These are phyloP conservation scores for Laodelphax striatellus DNA, from an alignment of 1,140 invertebrate genomes.

Conservation along the genomic window DNA sequence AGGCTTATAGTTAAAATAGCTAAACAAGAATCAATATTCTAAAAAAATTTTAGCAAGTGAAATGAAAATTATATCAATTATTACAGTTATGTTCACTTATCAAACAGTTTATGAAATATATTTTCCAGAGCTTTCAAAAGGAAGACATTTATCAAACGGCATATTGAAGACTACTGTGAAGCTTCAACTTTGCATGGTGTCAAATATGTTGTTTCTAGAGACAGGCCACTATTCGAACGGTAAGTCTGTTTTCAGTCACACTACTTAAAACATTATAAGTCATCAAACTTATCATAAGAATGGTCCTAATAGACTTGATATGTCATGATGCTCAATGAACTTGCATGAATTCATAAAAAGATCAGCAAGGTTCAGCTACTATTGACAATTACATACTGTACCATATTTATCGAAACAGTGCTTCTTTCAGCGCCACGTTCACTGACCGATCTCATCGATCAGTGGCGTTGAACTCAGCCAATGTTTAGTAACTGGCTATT, in stretches of 20 bases:
- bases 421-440: no score
- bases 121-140: no score
- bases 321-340: background rate
- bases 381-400: background rate
- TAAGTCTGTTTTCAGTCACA: background rate
- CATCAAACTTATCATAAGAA: background rate
- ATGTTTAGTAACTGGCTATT: no score
- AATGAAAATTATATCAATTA: no score
- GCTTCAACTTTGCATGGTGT: slow-evolving; percentile 23
- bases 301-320: background rate
- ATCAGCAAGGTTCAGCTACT: background rate
- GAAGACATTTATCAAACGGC: slow-evolving; percentile 11
- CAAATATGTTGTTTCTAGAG: slow-evolving; percentile 18
- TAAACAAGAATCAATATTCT: no score
- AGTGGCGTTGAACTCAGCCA: no score
- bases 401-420: background rate
- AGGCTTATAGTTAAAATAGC: no score
- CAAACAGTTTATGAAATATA: no score
- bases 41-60: no score
- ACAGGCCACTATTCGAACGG: slow-evolving; percentile 19
- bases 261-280: background rate
- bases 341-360: background rate
- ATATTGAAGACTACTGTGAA: slow-evolving; percentile 20
- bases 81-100: no score
- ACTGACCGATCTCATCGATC: no score